These are phyloP conservation scores for Aphis craccivora DNA, from an alignment of 1,140 invertebrate genomes.

Conservation along the genomic window DNA sequence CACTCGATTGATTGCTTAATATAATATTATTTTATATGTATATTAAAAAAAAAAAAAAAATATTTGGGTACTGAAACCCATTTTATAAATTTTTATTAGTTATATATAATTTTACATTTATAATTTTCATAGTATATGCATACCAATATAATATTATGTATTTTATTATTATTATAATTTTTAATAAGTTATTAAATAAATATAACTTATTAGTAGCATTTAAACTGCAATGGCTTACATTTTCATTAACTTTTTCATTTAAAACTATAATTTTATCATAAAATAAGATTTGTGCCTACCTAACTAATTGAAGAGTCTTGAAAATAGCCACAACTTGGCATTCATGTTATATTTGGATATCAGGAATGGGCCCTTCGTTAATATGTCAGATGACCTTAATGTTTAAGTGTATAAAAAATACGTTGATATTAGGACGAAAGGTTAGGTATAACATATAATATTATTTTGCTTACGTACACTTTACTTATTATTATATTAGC, in stretches of 20 bases:
- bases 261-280: neutral
- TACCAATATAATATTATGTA: neutral
- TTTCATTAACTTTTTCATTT: neutral
- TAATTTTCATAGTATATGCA: slow-evolving; percentile 28
- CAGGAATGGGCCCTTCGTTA: neutral
- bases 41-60: neutral
- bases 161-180: neutral
- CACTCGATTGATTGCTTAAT: slow-evolving; percentile 75
- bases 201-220: neutral
- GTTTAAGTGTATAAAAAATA: too few relatives aligned
- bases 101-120: slow-evolving; percentile 9
- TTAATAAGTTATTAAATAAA: slow-evolving; percentile 18
- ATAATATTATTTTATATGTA: neutral
- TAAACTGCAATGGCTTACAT: neutral
- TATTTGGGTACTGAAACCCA: neutral
- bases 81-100: slow-evolving; percentile 13
- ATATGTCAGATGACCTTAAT: neutral
- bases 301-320: neutral
- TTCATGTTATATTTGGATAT: neutral
- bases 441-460: too few relatives aligned
- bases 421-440: neutral
- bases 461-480: too few relatives aligned
- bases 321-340: neutral
- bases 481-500: too few relatives aligned
- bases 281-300: neutral